Evolutionary conservation across 2,113 vertebrate species (phyloP).

Genomic region (Vireo altiloquus): DNA sequence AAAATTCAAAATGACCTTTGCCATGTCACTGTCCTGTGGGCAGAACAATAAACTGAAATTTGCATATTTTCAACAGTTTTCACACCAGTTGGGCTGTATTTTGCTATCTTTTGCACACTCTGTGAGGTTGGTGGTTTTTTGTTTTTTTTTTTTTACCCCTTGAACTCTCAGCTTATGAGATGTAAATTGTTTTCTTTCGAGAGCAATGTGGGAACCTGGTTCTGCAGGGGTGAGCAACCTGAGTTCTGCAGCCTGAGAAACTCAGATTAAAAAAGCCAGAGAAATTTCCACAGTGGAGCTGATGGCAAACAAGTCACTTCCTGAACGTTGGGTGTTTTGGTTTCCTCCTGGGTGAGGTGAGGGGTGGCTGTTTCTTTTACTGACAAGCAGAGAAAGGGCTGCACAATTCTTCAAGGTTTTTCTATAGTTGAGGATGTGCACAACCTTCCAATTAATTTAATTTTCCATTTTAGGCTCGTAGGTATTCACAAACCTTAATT

Average conservation of each 20-base stretch:
- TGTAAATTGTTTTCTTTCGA: not conserved
- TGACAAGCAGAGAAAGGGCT: not conserved
- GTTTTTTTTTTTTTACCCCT: not conserved
- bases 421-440: not conserved
- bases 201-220: not conserved
- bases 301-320: not conserved
- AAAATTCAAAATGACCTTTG: not conserved
- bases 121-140: not conserved
- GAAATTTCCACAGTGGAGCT: not conserved
- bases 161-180: not conserved
- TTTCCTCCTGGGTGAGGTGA: not conserved
- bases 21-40: not conserved
- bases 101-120: not conserved
- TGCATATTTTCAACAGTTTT: not conserved
- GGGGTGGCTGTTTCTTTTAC: not conserved
- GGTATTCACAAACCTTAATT: not conserved
- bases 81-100: not conserved
- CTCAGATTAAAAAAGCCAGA: not conserved
- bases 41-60: not conserved
- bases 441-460: not conserved
- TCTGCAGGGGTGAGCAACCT: not conserved
- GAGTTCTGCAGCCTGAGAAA: not conserved
- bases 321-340: fast-evolving
- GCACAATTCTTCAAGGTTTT: not conserved
- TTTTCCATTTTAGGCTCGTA: not conserved